Base-by-base conservation (phyloP, 2,888 invertebrate genomes). In the Vandiemenella viatica region DNA sequence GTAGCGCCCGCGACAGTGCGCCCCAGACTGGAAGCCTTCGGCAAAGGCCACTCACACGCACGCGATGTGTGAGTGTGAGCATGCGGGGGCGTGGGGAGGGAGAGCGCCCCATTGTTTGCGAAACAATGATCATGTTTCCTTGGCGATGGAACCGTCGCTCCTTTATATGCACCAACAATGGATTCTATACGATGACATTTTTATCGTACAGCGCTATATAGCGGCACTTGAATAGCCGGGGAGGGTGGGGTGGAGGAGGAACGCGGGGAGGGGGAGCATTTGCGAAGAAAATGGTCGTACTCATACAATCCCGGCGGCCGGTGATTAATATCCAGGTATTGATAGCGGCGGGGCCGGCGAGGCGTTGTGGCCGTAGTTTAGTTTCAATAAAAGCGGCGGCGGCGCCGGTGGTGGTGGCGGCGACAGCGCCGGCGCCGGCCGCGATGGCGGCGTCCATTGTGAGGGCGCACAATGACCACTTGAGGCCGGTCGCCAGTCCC, bases 71-170 rank as follows among this genome's bases (percentile, higher is more conserved):
- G 40, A 13, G 40, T 5, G 17, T 18, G 40, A 4, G 7, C 10
- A 8, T 6, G 40, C 40, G 16, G 40, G 40, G 1, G 40, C 15
- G 40, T 16, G 18, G 17, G 40, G 40, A 18, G 40, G 18, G 40
- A 18, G 40, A 18, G 40, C 6, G 40, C 17, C 20, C 54, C 50
- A 52, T 54, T 54, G 54, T 54, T 54, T 54, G 52, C 48, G 49
- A 52, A 54, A 54, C 54, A 54, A 54, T 54, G 54, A 54, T 54
- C 50, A 52, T 52, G 49, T 52, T 54, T 54, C 50, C 54, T 52
- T 50, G 52, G 50, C 52, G 54, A 52, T 54, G 52, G 50, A 54
- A 50, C 50, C 51, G 26, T 44, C 44, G 40, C 41, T 18, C 18
- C 53, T 53, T 53, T 53, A 53, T 49, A 50, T 50, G 53, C 49